Base-by-base conservation (phyloP, 2,797 vertebrate genomes). In the Sylvia borin region DNA sequence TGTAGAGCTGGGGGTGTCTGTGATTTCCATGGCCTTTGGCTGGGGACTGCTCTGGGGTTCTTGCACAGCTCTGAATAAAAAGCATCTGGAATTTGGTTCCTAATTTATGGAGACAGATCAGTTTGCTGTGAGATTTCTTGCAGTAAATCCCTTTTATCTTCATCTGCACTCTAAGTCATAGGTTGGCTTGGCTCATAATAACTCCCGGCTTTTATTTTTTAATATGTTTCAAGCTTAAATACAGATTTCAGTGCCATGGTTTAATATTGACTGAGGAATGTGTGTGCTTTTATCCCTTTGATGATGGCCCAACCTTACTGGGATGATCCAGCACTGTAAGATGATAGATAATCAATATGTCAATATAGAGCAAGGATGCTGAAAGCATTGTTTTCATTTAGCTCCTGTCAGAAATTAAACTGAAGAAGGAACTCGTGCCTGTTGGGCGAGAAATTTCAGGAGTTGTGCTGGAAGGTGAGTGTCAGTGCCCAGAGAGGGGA, bases 401-500 rank as follows among this genome's bases (percentile, higher is more conserved):
- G 99, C 96, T 99, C 90, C 97, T 98, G 54, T 94, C 96, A 60
- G 99, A 99, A 82, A 74, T 99, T 34, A 98, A 98, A 81, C 91
- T 99, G 80, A 97, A 98, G 88, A 98, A 96, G 91, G 98, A 99
- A 50, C 94, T 98, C 11, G 95, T 99, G 77, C 99, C 99, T 72
- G 98, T 99, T 27, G 99, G 99, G 78, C 98, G 99, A 96, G 99
- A 99, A 96, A 97, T 99, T 91, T 98, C 98, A 16, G 99, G 99
- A 43, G 95, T 99, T 36, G 98, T 99, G 57, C 97, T 98, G 94
- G 98, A 99, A 98, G 99, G 99, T 99, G 81, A 34, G 18, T 38
- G 22, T 14, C 54, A 31, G 10, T 74, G 45, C 65, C 61, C 68
- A 45, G 29, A 81, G 36, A 85, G 54, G 47, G 54, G 24, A 19